Conservation (phyloP, 2,113 vertebrate species). For the Callocephalon fimbriatum region DNA sequence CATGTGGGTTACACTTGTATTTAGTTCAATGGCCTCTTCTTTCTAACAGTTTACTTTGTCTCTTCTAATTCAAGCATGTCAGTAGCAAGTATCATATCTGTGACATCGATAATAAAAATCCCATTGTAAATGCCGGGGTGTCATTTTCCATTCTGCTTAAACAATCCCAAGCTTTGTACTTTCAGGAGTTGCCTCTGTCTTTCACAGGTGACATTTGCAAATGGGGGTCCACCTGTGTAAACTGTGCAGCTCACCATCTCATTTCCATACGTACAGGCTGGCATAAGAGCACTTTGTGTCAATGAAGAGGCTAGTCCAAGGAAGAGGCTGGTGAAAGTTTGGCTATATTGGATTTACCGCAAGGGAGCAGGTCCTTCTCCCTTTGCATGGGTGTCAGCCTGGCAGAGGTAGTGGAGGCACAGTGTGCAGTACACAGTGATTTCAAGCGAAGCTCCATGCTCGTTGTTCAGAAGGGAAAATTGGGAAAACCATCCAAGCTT, state of each 20-base stretch:
- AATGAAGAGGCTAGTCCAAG: neutral
- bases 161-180: slow-evolving; percentile 69
- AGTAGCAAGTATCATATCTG: slow-evolving; percentile 68
- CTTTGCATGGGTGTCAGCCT: neutral
- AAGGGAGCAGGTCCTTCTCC: neutral
- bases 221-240: slow-evolving; percentile 21
- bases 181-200: slow-evolving; percentile 57
- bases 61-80: slow-evolving; percentile 75
- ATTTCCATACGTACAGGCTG: slow-evolving; percentile 5
- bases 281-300: neutral
- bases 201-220: slow-evolving; percentile 65
- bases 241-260: neutral
- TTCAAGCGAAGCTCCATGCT: neutral
- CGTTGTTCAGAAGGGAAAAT: neutral
- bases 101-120: slow-evolving; percentile 70
- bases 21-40: slow-evolving; percentile 60
- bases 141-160: slow-evolving; percentile 68
- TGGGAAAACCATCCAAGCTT: neutral
- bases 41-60: slow-evolving; percentile 72
- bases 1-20: slow-evolving; percentile 35
- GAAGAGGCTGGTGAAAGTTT: neutral
- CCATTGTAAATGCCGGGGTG: slow-evolving; percentile 67
- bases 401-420: accelerated
- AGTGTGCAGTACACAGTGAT: accelerated
- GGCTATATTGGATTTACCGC: accelerated